phyloP scores from a whole-genome alignment of 1,140 invertebrate species.

The Trialeurodes vaporariorum region DNA sequence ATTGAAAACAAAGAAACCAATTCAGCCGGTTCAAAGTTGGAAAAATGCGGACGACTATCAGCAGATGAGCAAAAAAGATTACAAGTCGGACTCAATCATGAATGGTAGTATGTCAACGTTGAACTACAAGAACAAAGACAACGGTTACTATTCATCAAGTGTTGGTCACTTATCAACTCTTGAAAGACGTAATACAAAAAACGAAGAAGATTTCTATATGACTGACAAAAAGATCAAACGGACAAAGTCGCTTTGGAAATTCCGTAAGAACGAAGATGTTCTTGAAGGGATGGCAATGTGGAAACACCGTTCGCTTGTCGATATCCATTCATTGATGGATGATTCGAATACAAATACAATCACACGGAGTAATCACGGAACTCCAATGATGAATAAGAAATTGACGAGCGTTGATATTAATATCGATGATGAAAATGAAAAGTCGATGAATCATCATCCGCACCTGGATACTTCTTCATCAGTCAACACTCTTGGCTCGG shows the following conservation, averaged over 20 bases:
- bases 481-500: not conserved
- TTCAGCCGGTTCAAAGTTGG: not conserved
- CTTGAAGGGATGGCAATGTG: constrained; percentile 72
- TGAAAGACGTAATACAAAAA: constrained; percentile 8
- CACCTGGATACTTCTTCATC: constrained; percentile 11
- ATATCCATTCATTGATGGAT: constrained; percentile 42
- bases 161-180: constrained; percentile 22
- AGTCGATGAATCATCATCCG: constrained; percentile 26
- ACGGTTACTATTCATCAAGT: constrained; percentile 14
- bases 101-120: not conserved
- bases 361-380: constrained; percentile 19
- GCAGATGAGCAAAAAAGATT: not conserved
- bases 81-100: not conserved
- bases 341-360: constrained; percentile 32
- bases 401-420: constrained; percentile 18
- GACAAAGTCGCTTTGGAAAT: constrained; percentile 70
- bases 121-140: not conserved
- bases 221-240: constrained; percentile 46
- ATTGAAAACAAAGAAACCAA: not conserved
- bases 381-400: constrained; percentile 19
- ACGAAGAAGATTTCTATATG: constrained; percentile 21
- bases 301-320: constrained; percentile 70
- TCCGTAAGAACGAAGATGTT: constrained; percentile 55
- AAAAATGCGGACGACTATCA: not conserved
- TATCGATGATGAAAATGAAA: constrained; percentile 20